Base-by-base conservation (phyloP, 2,888 invertebrate species). In the Celastrina argiolus region DNA sequence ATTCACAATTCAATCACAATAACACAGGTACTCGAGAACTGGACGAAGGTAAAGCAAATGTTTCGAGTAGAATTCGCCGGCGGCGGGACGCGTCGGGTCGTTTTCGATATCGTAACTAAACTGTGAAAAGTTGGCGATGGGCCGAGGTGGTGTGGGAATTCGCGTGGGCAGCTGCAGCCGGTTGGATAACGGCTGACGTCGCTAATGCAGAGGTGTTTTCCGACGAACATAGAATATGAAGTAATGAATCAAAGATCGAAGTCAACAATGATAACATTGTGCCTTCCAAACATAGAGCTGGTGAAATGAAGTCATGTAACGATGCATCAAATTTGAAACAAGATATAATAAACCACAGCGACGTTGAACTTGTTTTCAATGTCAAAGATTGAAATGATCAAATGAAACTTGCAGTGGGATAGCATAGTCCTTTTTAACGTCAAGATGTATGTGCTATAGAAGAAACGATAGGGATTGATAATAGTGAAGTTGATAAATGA, bases 101-200 rank as follows among this genome's bases (percentile, higher is more conserved):
- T 91, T 91, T 90, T 91, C 91, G 91, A 87, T 90, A 89, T 91
- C 90, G 91, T 89, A 89, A 90, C 91, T 90, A 91, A 89, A 91
- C 90, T 91, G 88, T 84, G 88, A 86, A 87, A 88, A 84, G 77
- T 89, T 90, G 91, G 91, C 89, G 75, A 73, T 72, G 71, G 74
- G 87, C 90, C 91, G 87, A 88, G 87, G 87, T 83, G 87, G 84
- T 83, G 80, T 81, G 82, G 87, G 88, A 83, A 87, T 88, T 78
- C 75, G 90, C 80, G 90, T 89, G 82, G 89, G 90, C 74, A 70
- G 83, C 67, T 86, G 87, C 88, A 87, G 78, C 77, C 81, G 78
- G 83, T 88, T 86, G 87, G 85, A 86, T 85, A 87, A 86, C 74
- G 70, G 74, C 83, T 88, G 89, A 89, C 89, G 89, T 84, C 72